Base-by-base conservation (phyloP, 2,888 invertebrate species). In the Encarsia formosa region DNA sequence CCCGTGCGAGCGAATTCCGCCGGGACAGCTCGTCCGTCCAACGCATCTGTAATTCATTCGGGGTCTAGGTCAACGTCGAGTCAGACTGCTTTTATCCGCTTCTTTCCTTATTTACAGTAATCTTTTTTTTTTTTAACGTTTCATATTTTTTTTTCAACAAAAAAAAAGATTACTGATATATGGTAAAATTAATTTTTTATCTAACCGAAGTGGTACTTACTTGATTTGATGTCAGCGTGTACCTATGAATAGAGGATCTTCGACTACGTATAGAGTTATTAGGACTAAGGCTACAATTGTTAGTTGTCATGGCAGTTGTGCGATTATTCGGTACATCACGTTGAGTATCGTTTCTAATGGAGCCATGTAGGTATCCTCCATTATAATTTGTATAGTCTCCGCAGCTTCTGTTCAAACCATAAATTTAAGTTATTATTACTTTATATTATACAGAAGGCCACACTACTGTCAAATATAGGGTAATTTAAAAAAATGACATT, bases 301-400 rank as follows among this genome's bases (percentile, higher is more conserved):
- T 74, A 77, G 78, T 65, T 76, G 72, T 67, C 74, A 78, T 65
- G 78, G 79, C 65, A 77, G 79, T 62, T 58, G 70, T 64, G 77
- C 81, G 62, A 79, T 84, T 85, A 71, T 85, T 84, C 6, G 83
- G 82, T 32, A 81, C 74, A 64, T 85, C 87, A 23, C 84, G 83
- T 66, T 87, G 88, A 1, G 87, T 88, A 66, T 88, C 86, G 68
- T 87, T 87, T 68, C 87, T 84, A 63, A 87, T 87, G 32, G 70
- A 68, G 46, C 68, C 68, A 31, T 66, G 68, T 26, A 71, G 61
- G 49, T 69, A 71, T 43, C 71, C 72, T 38, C 61, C 61, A 22
- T 61, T 61, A 44, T 59, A 59, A 64, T 84, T 85, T 16, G 85
- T 81, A 65, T 86, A 87, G 65, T 88, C 87, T 41, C 85, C 78